Evolutionary conservation across 2,113 vertebrate species (phyloP).

Genomic region (Muntiacus reevesi): DNA sequence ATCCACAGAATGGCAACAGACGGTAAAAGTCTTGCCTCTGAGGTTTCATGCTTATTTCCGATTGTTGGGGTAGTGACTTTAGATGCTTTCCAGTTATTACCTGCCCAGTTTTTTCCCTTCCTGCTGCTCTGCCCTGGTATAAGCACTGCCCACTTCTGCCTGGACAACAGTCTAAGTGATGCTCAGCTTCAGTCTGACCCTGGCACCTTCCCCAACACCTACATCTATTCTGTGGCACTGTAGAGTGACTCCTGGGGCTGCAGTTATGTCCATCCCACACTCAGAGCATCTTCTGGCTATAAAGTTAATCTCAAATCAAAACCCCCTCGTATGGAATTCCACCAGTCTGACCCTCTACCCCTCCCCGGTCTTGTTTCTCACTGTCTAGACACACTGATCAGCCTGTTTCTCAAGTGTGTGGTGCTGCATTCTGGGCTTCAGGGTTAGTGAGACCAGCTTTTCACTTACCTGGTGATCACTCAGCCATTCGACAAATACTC

Average conservation of each 20-base stretch:
- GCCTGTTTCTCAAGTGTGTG: background rate
- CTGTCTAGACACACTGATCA: background rate
- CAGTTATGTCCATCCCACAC: too few relatives aligned
- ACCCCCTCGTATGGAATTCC: background rate
- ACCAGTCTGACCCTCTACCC: background rate
- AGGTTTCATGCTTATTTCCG: background rate
- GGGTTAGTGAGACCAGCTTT: background rate
- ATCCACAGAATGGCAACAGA: background rate
- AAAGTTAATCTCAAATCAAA: background rate
- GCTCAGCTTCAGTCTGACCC: background rate
- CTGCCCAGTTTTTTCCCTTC: background rate
- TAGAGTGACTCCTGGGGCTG: background rate
- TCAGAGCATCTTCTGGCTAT: background rate
- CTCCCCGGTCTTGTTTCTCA: background rate
- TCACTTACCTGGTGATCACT: background rate
- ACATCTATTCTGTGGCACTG: background rate
- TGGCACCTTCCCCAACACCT: rapidly evolving
- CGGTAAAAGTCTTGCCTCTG: background rate
- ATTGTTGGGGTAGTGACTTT: background rate
- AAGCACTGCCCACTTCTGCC: too few relatives aligned
- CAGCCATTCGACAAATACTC: background rate
- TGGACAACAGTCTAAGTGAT: background rate
- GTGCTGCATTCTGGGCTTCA: background rate
- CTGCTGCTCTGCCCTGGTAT: background rate
- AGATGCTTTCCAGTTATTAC: rapidly evolving